phyloP scores from a whole-genome alignment of 1,140 invertebrate genomes.

The Drosophila yakuba region DNA sequence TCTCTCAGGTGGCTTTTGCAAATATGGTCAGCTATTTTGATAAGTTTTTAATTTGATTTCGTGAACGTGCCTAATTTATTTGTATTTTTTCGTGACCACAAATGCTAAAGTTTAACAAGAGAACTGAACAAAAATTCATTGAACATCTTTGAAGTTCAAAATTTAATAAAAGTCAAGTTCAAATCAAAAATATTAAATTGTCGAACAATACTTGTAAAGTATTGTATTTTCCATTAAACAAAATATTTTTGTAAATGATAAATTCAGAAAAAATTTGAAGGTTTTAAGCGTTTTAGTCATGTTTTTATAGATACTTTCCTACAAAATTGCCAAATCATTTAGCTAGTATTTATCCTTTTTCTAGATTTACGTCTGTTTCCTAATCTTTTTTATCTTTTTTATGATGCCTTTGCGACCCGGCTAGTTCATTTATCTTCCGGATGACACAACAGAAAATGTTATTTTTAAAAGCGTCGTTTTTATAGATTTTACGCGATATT shows the following conservation, averaged over 20 bases:
- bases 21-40: conserved; percentile 74
- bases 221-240: no score
- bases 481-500: conserved; percentile 42
- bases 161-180: not conserved
- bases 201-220: no score
- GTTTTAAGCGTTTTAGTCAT: no score
- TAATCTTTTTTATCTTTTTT: conserved; percentile 41
- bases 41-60: conserved; percentile 76
- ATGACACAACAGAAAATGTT: conserved; percentile 51
- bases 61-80: conserved; percentile 26
- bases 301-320: not conserved
- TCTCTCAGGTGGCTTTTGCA: conserved; percentile 24
- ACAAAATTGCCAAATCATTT: not conserved
- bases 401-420: conserved; percentile 15
- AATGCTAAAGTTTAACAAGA: conserved; percentile 54
- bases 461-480: conserved; percentile 22
- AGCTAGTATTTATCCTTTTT: not conserved
- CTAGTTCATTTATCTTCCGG: conserved; percentile 27
- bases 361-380: conserved; percentile 17
- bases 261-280: no score
- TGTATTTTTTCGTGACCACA: conserved; percentile 8
- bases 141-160: not conserved
- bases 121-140: not conserved
- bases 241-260: no score
- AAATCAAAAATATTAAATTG: not conserved